Evolutionary conservation across 2,888 invertebrate genomes (phyloP).

Genomic region (Polydrusus cervinus): DNA sequence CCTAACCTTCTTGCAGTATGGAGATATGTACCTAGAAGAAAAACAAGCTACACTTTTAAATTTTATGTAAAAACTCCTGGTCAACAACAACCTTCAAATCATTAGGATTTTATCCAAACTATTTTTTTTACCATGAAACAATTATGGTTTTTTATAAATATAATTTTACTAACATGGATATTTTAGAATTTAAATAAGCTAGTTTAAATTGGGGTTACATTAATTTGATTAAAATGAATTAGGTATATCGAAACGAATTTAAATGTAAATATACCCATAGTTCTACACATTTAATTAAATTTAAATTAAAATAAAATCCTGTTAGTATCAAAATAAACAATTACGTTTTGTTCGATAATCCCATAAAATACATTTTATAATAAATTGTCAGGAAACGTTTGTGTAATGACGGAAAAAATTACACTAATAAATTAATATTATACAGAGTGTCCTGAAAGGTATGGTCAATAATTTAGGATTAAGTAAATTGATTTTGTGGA

Average conservation of each 20-base stretch:
- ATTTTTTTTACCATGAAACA: no score
- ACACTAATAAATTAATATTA: background rate
- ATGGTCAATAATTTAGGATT: no score
- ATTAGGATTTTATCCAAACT: no score
- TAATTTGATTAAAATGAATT: slow-evolving; percentile 4
- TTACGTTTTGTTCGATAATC: background rate
- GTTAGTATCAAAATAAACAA: slow-evolving; percentile 4
- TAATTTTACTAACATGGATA: background rate
- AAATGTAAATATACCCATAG: slow-evolving; percentile 11
- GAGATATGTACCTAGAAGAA: no score
- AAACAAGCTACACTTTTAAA: no score
- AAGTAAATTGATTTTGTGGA: no score
- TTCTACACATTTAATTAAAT: slow-evolving; percentile 7
- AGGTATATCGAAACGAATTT: background rate
- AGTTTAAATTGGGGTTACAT: background rate
- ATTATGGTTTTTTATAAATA: background rate
- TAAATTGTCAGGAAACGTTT: background rate
- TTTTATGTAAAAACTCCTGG: no score
- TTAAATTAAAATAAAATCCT: background rate
- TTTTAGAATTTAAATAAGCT: background rate
- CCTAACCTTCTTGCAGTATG: no score
- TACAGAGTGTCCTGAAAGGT: no score
- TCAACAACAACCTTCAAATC: no score
- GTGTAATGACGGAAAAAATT: background rate
- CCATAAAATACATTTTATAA: background rate